A percentile compares a stretch with the other conserved stretches of the same genome.
Conservation (phyloP, 2,888 invertebrate genomes). For the Macrophya annulata region DNA sequence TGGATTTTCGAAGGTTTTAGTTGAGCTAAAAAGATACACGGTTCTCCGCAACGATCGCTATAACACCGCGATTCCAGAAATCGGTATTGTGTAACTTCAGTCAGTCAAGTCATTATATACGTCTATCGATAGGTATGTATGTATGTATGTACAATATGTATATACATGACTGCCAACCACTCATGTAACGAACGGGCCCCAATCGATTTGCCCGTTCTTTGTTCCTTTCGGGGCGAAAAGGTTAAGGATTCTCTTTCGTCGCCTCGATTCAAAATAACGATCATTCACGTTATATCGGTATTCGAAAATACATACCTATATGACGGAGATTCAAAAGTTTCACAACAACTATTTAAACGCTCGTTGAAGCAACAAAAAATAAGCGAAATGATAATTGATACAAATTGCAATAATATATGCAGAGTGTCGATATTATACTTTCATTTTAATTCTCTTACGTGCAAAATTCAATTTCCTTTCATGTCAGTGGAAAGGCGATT, state of each 20-base stretch:
- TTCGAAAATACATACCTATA: background rate
- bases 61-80: constrained; percentile 7
- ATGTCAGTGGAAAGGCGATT: background rate
- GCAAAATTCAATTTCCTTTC: background rate
- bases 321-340: background rate
- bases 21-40: background rate
- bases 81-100: constrained; percentile 21
- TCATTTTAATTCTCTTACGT: no score
- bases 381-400: no score
- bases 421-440: no score
- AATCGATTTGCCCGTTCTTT: constrained; percentile 51
- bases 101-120: background rate
- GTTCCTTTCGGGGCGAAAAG: constrained; percentile 44
- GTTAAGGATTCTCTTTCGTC: constrained; percentile 40
- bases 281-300: background rate
- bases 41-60: background rate
- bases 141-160: no score
- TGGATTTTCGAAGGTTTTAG: background rate
- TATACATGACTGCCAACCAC: background rate
- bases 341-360: no score
- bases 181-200: constrained; percentile 42
- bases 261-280: constrained; percentile 37
- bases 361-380: no score
- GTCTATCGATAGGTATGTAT: background rate
- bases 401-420: no score